These are phyloP conservation scores for Drosophila nannoptera DNA, from an alignment of 1,140 invertebrate genomes.

Conservation along the genomic window DNA sequence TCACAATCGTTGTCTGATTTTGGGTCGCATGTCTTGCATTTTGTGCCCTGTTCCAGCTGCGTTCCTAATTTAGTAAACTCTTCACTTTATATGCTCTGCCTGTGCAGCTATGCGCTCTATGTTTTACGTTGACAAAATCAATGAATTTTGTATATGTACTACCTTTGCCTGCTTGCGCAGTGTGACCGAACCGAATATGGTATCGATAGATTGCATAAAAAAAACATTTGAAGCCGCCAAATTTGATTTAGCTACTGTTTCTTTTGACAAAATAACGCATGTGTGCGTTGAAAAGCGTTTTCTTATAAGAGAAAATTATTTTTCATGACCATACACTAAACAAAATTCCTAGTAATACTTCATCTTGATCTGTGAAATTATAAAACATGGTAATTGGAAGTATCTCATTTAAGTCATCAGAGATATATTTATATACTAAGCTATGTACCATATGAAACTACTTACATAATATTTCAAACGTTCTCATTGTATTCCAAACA, in stretches of 20 bases:
- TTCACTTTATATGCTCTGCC: conserved; percentile 50
- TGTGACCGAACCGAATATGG: conserved; percentile 23
- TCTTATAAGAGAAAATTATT: too few species aligned
- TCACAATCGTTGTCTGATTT: conserved; percentile 12
- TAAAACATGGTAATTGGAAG: too few species aligned
- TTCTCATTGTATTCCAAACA: not conserved
- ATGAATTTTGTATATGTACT: conserved; percentile 75
- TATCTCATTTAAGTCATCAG: too few species aligned
- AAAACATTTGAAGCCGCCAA: not conserved
- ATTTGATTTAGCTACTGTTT: not conserved
- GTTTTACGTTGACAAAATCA: conserved; percentile 78
- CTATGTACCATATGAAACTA: too few species aligned
- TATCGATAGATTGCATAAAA: conserved; percentile 21
- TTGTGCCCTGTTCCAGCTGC: conserved; percentile 40
- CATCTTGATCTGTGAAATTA: too few species aligned
- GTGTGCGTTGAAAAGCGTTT: not conserved
- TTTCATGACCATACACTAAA: too few species aligned
- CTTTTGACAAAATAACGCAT: not conserved
- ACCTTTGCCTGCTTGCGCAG: conserved; percentile 30
- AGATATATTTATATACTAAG: too few species aligned
- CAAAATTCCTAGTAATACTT: too few species aligned
- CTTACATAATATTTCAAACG: too few species aligned
- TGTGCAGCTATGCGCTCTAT: conserved; percentile 61
- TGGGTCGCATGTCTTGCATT: conserved; percentile 21
- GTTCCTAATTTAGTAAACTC: conserved; percentile 51